Evolutionary conservation across 53 echinoderm and acorn worm genomes (phyloP).

Genomic region (Patiria pectinifera): DNA sequence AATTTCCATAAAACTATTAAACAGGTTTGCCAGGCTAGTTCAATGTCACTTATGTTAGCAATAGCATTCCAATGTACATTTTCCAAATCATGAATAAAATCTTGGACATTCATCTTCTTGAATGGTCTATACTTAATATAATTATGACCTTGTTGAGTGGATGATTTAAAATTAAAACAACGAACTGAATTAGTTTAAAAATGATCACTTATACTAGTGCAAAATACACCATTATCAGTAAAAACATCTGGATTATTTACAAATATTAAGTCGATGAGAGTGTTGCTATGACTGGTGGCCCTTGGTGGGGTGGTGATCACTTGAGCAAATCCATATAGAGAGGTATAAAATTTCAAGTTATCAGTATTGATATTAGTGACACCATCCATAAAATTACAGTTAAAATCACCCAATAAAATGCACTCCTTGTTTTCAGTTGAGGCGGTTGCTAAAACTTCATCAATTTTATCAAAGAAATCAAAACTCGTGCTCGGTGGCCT

Average conservation of each 20-base stretch:
- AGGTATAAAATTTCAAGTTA: slow-evolving; percentile 1
- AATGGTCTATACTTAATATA: not conserved
- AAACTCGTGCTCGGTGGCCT: slow-evolving; percentile 18
- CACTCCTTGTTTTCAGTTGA: not conserved
- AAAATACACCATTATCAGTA: too few relatives aligned
- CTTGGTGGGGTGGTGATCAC: slow-evolving; percentile 3
- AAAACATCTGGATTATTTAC: slow-evolving; percentile 22
- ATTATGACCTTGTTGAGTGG: not conserved
- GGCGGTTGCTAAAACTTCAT: not conserved
- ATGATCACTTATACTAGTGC: not conserved
- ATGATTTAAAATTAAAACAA: not conserved
- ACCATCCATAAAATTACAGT: slow-evolving; percentile 17
- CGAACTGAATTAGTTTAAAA: slow-evolving; percentile 27
- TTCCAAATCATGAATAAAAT: not conserved
- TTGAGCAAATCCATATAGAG: not conserved
- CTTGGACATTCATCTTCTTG: not conserved
- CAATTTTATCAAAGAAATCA: slow-evolving; percentile 15
- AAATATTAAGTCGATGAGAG: slow-evolving; percentile 20
- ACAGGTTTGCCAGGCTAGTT: not conserved
- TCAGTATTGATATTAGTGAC: not conserved
- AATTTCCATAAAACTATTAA: not conserved
- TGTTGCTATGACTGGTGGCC: slow-evolving; percentile 23
- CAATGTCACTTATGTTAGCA: not conserved
- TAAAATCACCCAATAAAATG: slow-evolving; percentile 44
- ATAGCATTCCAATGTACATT: not conserved